Conservation (phyloP, 2,113 vertebrate genomes). For the Ciconia maguari region DNA sequence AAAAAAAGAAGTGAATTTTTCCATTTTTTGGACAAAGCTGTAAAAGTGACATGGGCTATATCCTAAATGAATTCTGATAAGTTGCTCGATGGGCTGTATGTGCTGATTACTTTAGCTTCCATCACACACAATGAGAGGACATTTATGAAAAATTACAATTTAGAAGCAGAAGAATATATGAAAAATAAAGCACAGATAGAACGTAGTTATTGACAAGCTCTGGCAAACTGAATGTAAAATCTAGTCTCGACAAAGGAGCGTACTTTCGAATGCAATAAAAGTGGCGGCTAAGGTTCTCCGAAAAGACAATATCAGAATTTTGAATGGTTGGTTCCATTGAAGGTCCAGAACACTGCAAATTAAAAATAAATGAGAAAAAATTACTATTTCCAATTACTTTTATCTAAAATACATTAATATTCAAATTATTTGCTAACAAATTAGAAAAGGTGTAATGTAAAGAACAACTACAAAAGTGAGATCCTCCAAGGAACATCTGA, state of each 20-base stretch:
- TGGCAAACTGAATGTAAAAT: not conserved
- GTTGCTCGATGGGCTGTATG: not conserved
- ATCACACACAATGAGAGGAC: not conserved
- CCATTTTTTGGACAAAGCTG: not conserved
- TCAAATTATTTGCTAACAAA: not conserved
- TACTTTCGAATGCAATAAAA: slow-evolving; percentile 90
- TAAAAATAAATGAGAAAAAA: slow-evolving; percentile 26
- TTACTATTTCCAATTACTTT: slow-evolving; percentile 2
- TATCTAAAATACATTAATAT: not conserved
- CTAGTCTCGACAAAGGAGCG: not conserved
- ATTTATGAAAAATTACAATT: not conserved
- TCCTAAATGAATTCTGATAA: not conserved
- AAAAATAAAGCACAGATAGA: not conserved
- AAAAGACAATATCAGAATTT: slow-evolving; percentile 89
- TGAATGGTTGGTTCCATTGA: slow-evolving; percentile 98
- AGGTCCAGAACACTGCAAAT: slow-evolving; percentile 90
- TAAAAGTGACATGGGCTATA: not conserved
- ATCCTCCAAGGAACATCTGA: not conserved
- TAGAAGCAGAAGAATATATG: not conserved
- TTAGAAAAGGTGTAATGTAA: not conserved
- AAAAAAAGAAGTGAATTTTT: not conserved
- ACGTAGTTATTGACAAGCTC: not conserved
- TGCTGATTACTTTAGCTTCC: not conserved
- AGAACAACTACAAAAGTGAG: not conserved
- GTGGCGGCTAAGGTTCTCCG: slow-evolving; percentile 89